A percentile compares a stretch with the other conserved stretches of the same genome.
phyloP scores from a whole-genome alignment of 2,888 invertebrate species.

The Seira sanloemensis region DNA sequence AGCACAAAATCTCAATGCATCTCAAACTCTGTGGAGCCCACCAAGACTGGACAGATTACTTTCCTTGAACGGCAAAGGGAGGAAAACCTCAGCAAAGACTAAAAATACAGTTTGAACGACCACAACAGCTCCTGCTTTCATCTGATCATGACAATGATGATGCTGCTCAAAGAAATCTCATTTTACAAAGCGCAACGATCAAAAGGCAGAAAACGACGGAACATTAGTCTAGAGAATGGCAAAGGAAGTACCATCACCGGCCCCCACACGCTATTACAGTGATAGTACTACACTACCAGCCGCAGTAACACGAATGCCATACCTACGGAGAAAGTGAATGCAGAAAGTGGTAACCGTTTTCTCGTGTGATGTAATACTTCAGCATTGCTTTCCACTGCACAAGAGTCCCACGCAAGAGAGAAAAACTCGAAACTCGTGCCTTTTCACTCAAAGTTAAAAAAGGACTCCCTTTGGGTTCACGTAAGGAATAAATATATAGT shows the following conservation, averaged over 20 bases:
- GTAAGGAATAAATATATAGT: not conserved
- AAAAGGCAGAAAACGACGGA: too few species aligned
- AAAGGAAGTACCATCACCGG: constrained; percentile 2
- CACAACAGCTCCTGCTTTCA: not conserved
- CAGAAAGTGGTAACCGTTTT: not conserved
- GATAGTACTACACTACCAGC: not conserved
- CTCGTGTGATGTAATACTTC: constrained; percentile 7
- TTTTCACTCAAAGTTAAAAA: constrained; percentile 8
- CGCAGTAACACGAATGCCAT: not conserved
- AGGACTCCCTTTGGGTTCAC: constrained; percentile 5
- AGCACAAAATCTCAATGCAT: not conserved
- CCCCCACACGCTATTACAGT: not conserved
- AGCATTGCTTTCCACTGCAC: constrained; percentile 1
- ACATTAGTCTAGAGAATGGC: not conserved
- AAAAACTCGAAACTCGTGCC: constrained; percentile 33
- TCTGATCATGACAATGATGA: constrained; percentile 11
- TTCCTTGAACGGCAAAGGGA: not conserved
- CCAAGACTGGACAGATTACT: not conserved
- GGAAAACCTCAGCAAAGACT: not conserved
- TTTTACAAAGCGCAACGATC: constrained; percentile 10
- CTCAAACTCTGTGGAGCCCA: not conserved
- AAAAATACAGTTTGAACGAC: not conserved
- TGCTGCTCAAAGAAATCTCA: constrained; percentile 9
- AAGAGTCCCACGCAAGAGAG: constrained; percentile 13
- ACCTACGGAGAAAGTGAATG: not conserved